Evolutionary conservation across 2,113 vertebrate species (phyloP), one percentile per base, ranked within the genome.

Genomic region (Melanostigma gelatinosum): DNA sequence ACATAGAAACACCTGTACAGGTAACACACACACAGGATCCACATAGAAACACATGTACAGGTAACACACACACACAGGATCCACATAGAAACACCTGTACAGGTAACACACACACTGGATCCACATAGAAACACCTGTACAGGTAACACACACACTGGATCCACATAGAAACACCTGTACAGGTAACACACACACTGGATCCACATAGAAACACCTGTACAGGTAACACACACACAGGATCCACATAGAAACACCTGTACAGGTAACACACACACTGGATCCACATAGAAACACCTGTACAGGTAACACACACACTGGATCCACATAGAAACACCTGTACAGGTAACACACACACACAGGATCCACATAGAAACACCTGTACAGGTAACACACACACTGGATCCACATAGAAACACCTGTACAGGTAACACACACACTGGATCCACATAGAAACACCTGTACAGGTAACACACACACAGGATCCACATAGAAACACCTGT

Each of bases 1-100:
- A 91, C 82, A 96, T 97, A 44, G 96, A 97, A 61, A 95, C 96
- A 6, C 96, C 96, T 2, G 88, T 94, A 50, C 96, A 97, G 96
- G 96, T 97, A 94, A 69, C 29, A 55, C 29, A 22, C 36, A 24
- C n/a, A 5, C 27, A 1, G 24, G 24, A 24, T 24, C 24, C 24
- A 91, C 82, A 96, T 97, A 44, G 96, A 97, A 61, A 95, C 96
- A 6, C 96, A 96, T 2, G 88, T 94, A 50, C 96, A 97, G 96
- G 96, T 97, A 94, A 69, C 29, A 55, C 29, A 22, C 29, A 22
- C 36, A 24, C n/a, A 5, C 27, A 1, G 24, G 24, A 24, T 24
- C 24, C 24, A 91, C 82, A 96, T 97, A 44, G 96, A 97, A 61
- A 95, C 96, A 6, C 96, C 96, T 2, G 88, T 94, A 50, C 96